Evolutionary conservation across 37 sponge, comb jelly and placozoan genomes (phyloP).

Genomic region (Geodia barretti): DNA sequence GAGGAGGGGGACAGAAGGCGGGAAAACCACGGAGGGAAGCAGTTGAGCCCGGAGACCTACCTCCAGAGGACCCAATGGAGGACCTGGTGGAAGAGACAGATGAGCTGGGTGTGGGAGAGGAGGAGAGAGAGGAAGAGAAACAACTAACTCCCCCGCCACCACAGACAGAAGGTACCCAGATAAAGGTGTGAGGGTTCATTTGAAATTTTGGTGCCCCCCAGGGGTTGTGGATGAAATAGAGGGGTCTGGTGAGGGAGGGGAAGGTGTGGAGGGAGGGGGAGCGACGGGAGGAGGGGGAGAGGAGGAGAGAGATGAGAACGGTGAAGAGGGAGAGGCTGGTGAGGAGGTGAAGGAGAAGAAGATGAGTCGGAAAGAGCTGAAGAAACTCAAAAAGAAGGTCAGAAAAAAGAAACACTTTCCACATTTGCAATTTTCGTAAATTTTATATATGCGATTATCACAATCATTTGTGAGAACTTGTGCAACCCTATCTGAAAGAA

Average conservation of each 20-base stretch:
- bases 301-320: neutral
- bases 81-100: neutral
- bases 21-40: neutral
- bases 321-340: neutral
- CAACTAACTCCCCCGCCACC: too few relatives aligned
- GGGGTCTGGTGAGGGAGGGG: constrained; percentile 1
- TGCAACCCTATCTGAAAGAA: too few relatives aligned
- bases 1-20: constrained; percentile 17
- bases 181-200: too few relatives aligned
- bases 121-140: neutral
- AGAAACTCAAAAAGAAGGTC: constrained; percentile 81
- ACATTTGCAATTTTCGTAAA: too few relatives aligned
- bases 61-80: neutral
- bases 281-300: neutral
- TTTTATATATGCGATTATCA: too few relatives aligned
- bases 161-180: too few relatives aligned
- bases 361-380: constrained; percentile 68
- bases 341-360: constrained; percentile 22
- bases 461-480: too few relatives aligned
- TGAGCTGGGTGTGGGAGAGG: neutral
- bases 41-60: neutral
- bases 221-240: constrained; percentile 6
- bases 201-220: too few relatives aligned
- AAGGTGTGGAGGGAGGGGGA: constrained; percentile 7
- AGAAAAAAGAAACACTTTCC: neutral